Evolutionary conservation across 2,113 vertebrate genomes (phyloP).

Genomic region (Daphoenositta chrysoptera): DNA sequence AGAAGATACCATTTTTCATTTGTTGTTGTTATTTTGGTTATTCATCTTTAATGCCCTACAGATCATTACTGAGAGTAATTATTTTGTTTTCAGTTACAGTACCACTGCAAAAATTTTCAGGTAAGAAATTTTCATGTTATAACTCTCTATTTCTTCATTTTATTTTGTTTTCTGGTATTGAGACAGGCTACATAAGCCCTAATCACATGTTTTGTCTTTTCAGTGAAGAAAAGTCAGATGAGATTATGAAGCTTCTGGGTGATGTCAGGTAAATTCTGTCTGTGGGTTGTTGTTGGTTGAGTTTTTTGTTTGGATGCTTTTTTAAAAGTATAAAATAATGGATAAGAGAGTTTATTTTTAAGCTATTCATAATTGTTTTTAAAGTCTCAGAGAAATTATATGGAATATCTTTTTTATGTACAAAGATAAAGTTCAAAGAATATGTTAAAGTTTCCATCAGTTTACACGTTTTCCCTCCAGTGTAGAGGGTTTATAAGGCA

Average conservation of each 20-base stretch:
- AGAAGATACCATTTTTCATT: neutral
- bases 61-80: neutral
- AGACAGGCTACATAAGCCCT: neutral
- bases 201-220: constrained; percentile 20
- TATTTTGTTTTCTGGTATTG: neutral
- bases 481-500: neutral
- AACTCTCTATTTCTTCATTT: neutral
- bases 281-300: neutral
- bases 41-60: neutral
- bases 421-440: neutral
- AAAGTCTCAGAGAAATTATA: neutral
- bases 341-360: neutral
- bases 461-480: neutral
- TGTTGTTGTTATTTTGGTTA: neutral
- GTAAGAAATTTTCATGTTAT: constrained; percentile 63
- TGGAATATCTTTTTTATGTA: neutral
- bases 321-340: neutral
- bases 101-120: constrained; percentile 96
- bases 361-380: neutral
- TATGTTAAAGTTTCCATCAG: neutral
- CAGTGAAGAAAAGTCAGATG: constrained; percentile 98
- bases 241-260: constrained; percentile 95
- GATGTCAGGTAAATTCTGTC: constrained; percentile 84
- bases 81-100: constrained; percentile 83
- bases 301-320: neutral